These are phyloP conservation scores for Xanthorhoe spadicearia DNA, from an alignment of 2,888 invertebrate species.

Conservation along the genomic window DNA sequence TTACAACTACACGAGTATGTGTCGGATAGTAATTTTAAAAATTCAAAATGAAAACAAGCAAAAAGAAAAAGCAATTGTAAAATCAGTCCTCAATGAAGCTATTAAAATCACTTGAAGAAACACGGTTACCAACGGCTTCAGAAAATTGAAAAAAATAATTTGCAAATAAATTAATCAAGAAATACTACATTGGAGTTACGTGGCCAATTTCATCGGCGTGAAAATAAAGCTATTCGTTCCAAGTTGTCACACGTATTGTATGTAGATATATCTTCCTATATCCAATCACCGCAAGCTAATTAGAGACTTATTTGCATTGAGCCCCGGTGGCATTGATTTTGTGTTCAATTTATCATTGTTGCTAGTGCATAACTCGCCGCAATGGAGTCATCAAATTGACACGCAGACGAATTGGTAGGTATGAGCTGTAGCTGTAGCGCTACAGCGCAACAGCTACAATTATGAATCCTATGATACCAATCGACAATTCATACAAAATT, in stretches of 20 bases:
- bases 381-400: too few species aligned
- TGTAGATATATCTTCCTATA: too few species aligned
- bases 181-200: background rate
- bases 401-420: too few species aligned
- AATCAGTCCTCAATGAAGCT: background rate
- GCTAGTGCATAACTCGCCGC: too few species aligned
- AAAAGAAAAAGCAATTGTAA: background rate
- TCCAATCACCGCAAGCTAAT: background rate
- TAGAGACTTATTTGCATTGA: background rate
- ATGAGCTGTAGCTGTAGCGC: too few species aligned
- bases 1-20: too few species aligned
- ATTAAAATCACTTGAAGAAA: background rate
- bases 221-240: background rate
- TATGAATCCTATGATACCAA: too few species aligned
- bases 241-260: background rate
- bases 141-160: background rate
- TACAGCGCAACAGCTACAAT: too few species aligned
- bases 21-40: conserved; percentile 1
- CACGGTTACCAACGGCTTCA: background rate
- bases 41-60: background rate
- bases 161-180: background rate
- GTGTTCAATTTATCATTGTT: too few species aligned
- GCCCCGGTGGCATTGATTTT: too few species aligned
- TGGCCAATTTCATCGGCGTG: background rate
- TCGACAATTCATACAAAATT: too few species aligned